A percentile compares a stretch with the other conserved stretches of the same genome.
phyloP scores from a whole-genome alignment of 2,797 vertebrate genomes.

The Pyrocephalus nanus region DNA sequence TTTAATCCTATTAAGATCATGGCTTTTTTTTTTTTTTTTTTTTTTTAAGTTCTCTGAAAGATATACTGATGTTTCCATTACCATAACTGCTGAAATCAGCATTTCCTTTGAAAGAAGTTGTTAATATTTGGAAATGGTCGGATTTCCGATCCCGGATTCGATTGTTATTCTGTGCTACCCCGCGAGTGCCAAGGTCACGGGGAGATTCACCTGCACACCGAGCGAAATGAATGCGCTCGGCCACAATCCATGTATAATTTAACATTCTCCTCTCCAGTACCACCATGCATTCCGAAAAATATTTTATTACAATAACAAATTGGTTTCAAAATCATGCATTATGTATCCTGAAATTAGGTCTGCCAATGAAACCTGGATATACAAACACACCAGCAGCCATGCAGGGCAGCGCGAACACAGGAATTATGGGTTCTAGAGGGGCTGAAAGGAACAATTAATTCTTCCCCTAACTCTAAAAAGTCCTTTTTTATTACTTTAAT shows the following conservation, averaged over 20 bases:
- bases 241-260: slow-evolving; percentile 84
- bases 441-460: slow-evolving; percentile 51
- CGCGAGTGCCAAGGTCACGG: slow-evolving; percentile 79
- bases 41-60: slow-evolving; percentile 74
- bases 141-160: slow-evolving; percentile 75
- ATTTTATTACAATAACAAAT: slow-evolving; percentile 87
- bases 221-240: slow-evolving; percentile 78
- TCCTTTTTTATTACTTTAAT: slow-evolving; percentile 63
- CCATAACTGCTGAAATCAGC: slow-evolving; percentile 84
- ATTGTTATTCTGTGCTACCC: slow-evolving; percentile 81
- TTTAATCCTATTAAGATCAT: slow-evolving; percentile 81
- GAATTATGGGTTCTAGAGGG: slow-evolving; percentile 15
- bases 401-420: slow-evolving; percentile 16
- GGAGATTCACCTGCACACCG: slow-evolving; percentile 80
- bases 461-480: slow-evolving; percentile 43
- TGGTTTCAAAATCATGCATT: slow-evolving; percentile 84
- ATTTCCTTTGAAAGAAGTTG: slow-evolving; percentile 82
- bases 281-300: slow-evolving; percentile 81
- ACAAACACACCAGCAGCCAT: slow-evolving; percentile 66
- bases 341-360: slow-evolving; percentile 84
- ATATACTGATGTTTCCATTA: slow-evolving; percentile 78
- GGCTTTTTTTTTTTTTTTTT: slow-evolving; percentile 36
- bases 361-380: slow-evolving; percentile 74
- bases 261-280: slow-evolving; percentile 79
- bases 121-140: slow-evolving; percentile 83